Conservation (phyloP, 2,888 invertebrate species). For the Peribatodes rhomboidaria region DNA sequence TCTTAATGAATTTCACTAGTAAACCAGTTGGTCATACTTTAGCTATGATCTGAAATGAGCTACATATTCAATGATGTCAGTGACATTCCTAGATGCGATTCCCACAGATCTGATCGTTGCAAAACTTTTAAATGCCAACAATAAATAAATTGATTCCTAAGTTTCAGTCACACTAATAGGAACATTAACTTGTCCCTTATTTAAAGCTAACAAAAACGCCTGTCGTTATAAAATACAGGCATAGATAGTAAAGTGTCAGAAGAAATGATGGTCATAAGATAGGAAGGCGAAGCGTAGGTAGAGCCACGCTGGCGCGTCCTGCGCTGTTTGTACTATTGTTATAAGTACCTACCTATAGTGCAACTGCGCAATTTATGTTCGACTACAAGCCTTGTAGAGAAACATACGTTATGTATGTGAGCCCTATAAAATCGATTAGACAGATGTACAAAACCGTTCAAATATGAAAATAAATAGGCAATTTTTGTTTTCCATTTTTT, state of each 20-base stretch:
- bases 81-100: not conserved
- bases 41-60: not conserved
- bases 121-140: not conserved
- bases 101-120: not conserved
- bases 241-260: constrained; percentile 75
- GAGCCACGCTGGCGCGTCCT: constrained; percentile 61
- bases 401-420: constrained; percentile 16
- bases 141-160: constrained; percentile 15
- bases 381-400: constrained; percentile 39
- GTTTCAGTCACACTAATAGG: constrained; percentile 25
- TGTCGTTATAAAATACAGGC: constrained; percentile 73
- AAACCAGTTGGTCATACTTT: not conserved
- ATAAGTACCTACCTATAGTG: constrained; percentile 50
- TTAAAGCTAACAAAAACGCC: constrained; percentile 55
- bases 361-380: constrained; percentile 74
- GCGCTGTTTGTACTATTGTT: constrained; percentile 71
- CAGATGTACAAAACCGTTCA: not conserved
- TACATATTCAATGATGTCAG: not conserved
- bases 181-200: constrained; percentile 20
- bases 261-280: constrained; percentile 79
- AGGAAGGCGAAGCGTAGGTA: constrained; percentile 70
- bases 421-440: constrained; percentile 3
- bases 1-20: not conserved
- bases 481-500: no score
- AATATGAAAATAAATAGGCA: no score